Evolutionary conservation across 2,113 vertebrate genomes (phyloP), one percentile per base, ranked within the genome.

Genomic region (Otolemur garnettii): DNA sequence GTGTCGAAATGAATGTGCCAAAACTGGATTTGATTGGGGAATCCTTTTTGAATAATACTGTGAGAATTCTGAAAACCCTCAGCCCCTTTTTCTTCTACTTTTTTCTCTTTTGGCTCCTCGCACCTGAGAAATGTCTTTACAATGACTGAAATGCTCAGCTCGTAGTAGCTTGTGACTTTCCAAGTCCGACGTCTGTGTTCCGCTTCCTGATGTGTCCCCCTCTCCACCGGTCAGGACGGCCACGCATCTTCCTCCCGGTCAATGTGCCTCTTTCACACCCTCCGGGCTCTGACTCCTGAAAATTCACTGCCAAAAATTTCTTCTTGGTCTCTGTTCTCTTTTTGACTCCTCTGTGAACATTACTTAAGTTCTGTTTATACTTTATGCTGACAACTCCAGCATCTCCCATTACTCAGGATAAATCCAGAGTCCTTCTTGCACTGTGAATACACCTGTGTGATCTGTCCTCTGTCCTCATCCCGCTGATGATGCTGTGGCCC

Each of bases 151-250:
- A 22, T 35, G 15, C 15, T 17, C 33, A 60, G 66, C 62, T 45
- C 22, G 68, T 59, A 17, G 21, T 33, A 55, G n/a, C 33, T 0
- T 17, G 11, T 0, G 30, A 28, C 18, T 18, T 18, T 17, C 79
- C 45, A 1, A 13, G 6, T 3, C 68, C 12, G 21, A 7, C 15
- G 2, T 15, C 57, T 38, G 0, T 8, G 5, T 19, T 10, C 33
- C 1, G 0, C 2, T 42, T 21, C 35, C 9, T 0, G 4, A n/a
- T 35, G 26, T 33, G 33, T 14, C 19, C 3, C 3, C 55, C 26
- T 17, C 64, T n/a, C 87, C 45, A 4, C 22, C 57, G 3, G 11
- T 33, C 2, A 8, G 18, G 1, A 12, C 24, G 30, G 22, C 19
- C 45, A 3, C 0, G 66, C 11, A 0, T 5, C 28, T 30, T 50